Base-by-base conservation (phyloP, 2,888 invertebrate genomes). In the Aspidapion aeneum region DNA sequence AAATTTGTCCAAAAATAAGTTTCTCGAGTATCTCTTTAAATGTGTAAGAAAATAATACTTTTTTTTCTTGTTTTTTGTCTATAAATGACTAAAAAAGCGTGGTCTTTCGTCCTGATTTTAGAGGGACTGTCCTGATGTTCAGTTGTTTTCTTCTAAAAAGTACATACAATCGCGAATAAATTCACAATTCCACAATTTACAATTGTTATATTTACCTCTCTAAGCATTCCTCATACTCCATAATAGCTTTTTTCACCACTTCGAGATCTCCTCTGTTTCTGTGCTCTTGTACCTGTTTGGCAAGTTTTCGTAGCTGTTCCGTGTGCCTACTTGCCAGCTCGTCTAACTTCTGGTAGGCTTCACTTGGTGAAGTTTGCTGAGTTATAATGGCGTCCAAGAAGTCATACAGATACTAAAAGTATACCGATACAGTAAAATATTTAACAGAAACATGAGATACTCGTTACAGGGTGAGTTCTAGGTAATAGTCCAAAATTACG, bases 341-440 rank as follows among this genome's bases (percentile, higher is more conserved):
- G 75, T 98, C 98, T 70, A 99, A 89, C 79, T 98, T 98, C 73
- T 93, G 90, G 75, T 95, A 95, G 0, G 98, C 98, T 75, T 98
- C 95, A 73, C 96, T 96, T 0, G 96, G 93, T 0, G 98, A 95
- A 1, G 98, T 96, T 83, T 98, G 98, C 72, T 96, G 93, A 0
- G 96, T 97, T 72, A 99, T 98, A 56, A 98, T 83, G 0, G 98
- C 97, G 77, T 99, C 98, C 76, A 99, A 80, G 74, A 98, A 96
- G 76, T 97, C 96, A 76, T 96, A 97, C 55, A 97, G 81, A 79
- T 96, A 97, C 85, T 90, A 72, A 80, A 77, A 74, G 65, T 63
- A 16, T 50, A 60, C 51, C 17, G 12, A 21, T 35, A 54, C 55
- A 20, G 57, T 57, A 57, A 57, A 12, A 7, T 20, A 57, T 57